phyloP scores from a whole-genome alignment of 2,888 invertebrate genomes.

The Horisme vitalbata region DNA sequence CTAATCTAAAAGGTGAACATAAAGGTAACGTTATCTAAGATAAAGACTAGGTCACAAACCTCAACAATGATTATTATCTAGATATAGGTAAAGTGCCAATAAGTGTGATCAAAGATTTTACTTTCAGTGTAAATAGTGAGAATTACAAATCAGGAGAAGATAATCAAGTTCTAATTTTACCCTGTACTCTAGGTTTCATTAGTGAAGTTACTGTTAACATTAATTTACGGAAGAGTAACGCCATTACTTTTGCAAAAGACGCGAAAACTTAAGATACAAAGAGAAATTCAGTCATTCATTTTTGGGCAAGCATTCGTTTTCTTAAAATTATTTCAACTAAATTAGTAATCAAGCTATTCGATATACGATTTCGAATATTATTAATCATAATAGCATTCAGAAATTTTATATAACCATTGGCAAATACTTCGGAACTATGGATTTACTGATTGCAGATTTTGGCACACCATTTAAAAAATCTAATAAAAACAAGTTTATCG shows the following conservation, averaged over 20 bases:
- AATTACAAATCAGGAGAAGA: constrained; percentile 70
- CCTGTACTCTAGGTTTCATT: constrained; percentile 81
- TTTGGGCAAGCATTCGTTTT: constrained; percentile 69
- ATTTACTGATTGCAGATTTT: constrained; percentile 54
- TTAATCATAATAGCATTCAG: constrained; percentile 43
- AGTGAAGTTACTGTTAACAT: constrained; percentile 65
- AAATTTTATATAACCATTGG: constrained; percentile 46
- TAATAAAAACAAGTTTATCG: constrained; percentile 70
- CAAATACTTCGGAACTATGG: constrained; percentile 45
- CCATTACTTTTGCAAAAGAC: constrained; percentile 40
- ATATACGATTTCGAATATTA: constrained; percentile 31
- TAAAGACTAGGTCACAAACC: constrained; percentile 70
- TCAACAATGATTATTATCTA: constrained; percentile 73
- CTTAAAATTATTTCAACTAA: constrained; percentile 51
- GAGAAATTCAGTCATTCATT: constrained; percentile 68
- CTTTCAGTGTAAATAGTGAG: constrained; percentile 74
- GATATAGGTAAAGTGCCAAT: constrained; percentile 70
- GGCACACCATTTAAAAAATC: constrained; percentile 73
- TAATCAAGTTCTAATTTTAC: constrained; percentile 78
- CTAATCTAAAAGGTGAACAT: constrained; percentile 60
- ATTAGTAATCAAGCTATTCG: constrained; percentile 36
- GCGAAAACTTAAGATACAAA: constrained; percentile 49
- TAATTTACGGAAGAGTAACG: constrained; percentile 52
- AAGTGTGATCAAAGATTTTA: constrained; percentile 70
- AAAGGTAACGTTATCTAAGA: constrained; percentile 60